phyloP scores from a whole-genome alignment of 2,888 invertebrate genomes.

The Philereme vetulata region DNA sequence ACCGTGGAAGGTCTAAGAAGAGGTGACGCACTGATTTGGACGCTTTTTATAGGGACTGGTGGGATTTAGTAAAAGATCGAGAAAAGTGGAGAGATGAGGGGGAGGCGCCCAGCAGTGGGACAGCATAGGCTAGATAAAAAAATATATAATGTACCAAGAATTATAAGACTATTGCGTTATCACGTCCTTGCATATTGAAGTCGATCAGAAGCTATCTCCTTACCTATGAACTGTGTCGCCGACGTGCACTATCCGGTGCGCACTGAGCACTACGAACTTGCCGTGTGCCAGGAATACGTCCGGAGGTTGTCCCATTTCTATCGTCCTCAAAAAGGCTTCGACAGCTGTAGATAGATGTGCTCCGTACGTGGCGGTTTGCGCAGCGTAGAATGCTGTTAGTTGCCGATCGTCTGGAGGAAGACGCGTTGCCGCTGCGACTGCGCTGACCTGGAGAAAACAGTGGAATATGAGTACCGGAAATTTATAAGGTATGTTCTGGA shows the following conservation, averaged over 20 bases:
- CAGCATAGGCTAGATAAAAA: too few species aligned
- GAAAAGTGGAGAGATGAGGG: too few species aligned
- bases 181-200: too few species aligned
- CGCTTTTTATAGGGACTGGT: too few species aligned
- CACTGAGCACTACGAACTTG: constrained; percentile 96
- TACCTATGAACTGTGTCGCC: constrained; percentile 94
- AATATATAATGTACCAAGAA: too few species aligned
- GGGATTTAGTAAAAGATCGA: too few species aligned
- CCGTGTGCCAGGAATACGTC: constrained; percentile 96
- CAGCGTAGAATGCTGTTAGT: constrained; percentile 93
- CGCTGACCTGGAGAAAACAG: constrained; percentile 65
- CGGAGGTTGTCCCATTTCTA: constrained; percentile 97
- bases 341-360: constrained; percentile 94
- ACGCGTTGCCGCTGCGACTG: constrained; percentile 77
- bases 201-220: background rate
- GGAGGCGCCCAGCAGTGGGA: too few species aligned
- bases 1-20: too few species aligned
- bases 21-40: too few species aligned
- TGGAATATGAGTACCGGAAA: background rate
- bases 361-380: constrained; percentile 93
- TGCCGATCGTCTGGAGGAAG: constrained; percentile 92
- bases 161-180: too few species aligned
- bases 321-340: constrained; percentile 95
- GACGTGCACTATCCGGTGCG: constrained; percentile 96
- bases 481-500: background rate